Percentiles rank a stretch among this genome's conserved stretches.
Conservation (phyloP, 2,888 invertebrate species). For the Seira musarum region DNA sequence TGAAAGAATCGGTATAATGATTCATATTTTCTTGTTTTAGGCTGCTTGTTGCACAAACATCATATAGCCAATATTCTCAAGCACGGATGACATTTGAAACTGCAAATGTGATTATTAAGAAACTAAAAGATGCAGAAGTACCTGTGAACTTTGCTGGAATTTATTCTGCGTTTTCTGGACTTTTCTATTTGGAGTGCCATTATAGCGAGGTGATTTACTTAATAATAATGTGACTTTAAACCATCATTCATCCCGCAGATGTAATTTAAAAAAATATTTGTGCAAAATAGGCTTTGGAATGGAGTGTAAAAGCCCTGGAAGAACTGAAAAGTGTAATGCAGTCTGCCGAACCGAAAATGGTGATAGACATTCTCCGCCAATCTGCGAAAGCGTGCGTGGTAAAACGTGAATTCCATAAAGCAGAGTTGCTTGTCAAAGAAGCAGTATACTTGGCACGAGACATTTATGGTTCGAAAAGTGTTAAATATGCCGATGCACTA, state of each 20-base stretch:
- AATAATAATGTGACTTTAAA: too few relatives aligned
- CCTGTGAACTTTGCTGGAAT: conserved; percentile 79
- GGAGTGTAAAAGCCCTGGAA: conserved; percentile 84
- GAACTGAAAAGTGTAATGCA: conserved; percentile 75
- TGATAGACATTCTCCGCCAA: conserved; percentile 87
- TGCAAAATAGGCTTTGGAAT: conserved; percentile 77
- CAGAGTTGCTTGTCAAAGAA: conserved; percentile 86
- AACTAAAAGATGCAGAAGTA: conserved; percentile 74
- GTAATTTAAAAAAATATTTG: too few relatives aligned
- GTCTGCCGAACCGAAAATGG: conserved; percentile 77
- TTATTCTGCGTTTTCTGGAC: conserved; percentile 86
- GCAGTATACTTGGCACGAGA: conserved; percentile 82
- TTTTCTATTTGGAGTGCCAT: conserved; percentile 89
- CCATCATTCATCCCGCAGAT: too few relatives aligned
- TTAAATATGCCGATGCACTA: conserved; percentile 87
- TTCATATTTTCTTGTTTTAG: conserved; percentile 74
- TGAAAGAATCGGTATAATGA: too few relatives aligned
- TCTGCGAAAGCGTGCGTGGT: conserved; percentile 92
- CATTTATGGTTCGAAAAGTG: conserved; percentile 71
- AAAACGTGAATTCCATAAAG: conserved; percentile 87
- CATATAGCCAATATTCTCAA: conserved; percentile 84
- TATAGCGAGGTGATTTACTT: conserved; percentile 85
- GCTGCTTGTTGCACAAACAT: conserved; percentile 86
- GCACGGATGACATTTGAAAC: conserved; percentile 82
- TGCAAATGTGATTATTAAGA: conserved; percentile 75